Conservation (phyloP, 2,888 invertebrate genomes). For the Cistogaster globosa region DNA sequence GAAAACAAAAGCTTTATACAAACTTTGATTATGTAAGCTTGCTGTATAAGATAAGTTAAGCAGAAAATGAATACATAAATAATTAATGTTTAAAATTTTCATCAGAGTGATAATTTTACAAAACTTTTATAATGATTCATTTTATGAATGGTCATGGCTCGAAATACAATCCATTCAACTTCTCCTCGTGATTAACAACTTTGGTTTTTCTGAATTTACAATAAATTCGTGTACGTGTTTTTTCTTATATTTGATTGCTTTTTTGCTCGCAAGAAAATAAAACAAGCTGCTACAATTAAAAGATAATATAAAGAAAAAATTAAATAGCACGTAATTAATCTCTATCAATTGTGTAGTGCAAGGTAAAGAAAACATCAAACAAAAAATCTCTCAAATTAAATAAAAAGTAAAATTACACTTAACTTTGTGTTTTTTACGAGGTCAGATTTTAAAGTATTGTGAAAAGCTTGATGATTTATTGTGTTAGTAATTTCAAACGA, state of each 20-base stretch:
- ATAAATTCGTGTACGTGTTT: conserved; percentile 62
- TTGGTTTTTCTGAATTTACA: conserved; percentile 53
- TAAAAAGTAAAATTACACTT: conserved; percentile 42
- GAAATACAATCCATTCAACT: conserved; percentile 38
- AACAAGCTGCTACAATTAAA: conserved; percentile 57
- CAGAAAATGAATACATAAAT: conserved; percentile 8
- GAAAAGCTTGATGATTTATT: background rate
- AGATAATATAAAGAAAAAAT: conserved; percentile 56
- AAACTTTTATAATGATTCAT: conserved; percentile 34
- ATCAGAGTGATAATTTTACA: conserved; percentile 33
- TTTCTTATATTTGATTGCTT: conserved; percentile 32
- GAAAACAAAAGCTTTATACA: too few species aligned
- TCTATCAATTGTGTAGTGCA: conserved; percentile 37
- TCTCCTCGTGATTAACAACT: conserved; percentile 58
- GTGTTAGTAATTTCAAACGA: too few species aligned
- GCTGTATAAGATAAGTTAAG: background rate
- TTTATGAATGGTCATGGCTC: conserved; percentile 38
- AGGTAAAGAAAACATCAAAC: conserved; percentile 35
- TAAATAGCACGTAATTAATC: conserved; percentile 69
- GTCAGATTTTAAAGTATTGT: background rate
- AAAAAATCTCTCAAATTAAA: conserved; percentile 28
- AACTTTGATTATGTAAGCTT: conserved; percentile 8
- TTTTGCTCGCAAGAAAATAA: conserved; percentile 46
- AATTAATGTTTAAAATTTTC: conserved; percentile 27
- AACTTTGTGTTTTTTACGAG: background rate